Evolutionary conservation across 2,888 invertebrate genomes (phyloP).

Genomic region (Lasioglossum morio): DNA sequence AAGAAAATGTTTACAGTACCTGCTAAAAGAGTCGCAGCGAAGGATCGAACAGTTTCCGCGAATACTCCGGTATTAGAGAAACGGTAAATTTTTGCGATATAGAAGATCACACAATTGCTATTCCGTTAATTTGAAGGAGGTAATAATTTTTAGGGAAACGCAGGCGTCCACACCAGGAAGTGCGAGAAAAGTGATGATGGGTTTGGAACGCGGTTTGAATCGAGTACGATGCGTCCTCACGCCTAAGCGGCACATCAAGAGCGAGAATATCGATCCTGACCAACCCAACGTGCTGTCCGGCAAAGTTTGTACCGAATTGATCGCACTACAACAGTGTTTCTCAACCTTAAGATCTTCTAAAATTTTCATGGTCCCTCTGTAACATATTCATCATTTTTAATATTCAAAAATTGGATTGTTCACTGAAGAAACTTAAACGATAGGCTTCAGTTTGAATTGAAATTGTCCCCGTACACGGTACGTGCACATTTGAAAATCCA

Average conservation of each 20-base stretch:
- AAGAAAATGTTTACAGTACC: constrained; percentile 73
- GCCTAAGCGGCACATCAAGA: constrained; percentile 85
- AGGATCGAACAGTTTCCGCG: constrained; percentile 66
- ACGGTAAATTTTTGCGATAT: constrained; percentile 56
- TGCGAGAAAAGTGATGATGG: constrained; percentile 88
- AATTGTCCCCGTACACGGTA: no score
- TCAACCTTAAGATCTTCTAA: no score
- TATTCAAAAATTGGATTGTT: no score
- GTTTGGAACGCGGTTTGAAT: constrained; percentile 89
- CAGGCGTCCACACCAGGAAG: constrained; percentile 85
- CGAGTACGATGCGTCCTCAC: constrained; percentile 89
- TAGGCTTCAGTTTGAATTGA: no score
- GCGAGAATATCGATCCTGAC: constrained; percentile 76
- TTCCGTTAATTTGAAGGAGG: constrained; percentile 10
- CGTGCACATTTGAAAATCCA: not conserved
- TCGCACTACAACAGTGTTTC: not conserved
- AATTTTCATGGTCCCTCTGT: no score
- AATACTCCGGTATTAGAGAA: constrained; percentile 59
- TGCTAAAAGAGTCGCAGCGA: constrained; percentile 72
- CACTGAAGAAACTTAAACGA: no score
- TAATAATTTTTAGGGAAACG: constrained; percentile 64
- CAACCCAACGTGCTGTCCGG: constrained; percentile 85
- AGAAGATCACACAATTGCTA: not conserved
- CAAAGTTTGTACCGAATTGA: constrained; percentile 82
- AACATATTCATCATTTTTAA: no score